These are phyloP conservation scores for Anabacerthia variegaticeps DNA, from an alignment of 2,797 vertebrate genomes.

Conservation along the genomic window DNA sequence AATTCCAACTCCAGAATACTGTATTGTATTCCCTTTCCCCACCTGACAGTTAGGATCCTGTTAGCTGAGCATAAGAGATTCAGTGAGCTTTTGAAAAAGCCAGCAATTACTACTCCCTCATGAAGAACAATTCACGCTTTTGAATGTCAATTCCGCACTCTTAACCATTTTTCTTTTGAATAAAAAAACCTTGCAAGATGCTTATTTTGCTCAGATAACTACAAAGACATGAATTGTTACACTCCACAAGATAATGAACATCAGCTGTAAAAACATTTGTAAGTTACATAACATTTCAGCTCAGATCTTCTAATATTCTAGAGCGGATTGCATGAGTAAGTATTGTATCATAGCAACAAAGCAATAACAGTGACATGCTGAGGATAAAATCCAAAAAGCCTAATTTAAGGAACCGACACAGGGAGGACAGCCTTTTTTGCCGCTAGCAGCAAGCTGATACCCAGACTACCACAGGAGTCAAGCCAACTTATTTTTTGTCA, in stretches of 20 bases:
- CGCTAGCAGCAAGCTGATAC: slow-evolving; percentile 42
- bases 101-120: background rate
- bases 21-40: background rate
- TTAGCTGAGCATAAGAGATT: background rate
- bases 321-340: slow-evolving; percentile 63
- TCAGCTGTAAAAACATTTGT: slow-evolving; percentile 63
- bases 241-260: slow-evolving; percentile 16
- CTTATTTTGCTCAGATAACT: background rate
- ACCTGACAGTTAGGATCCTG: background rate
- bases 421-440: slow-evolving; percentile 52
- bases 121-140: background rate
- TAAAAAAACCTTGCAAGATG: background rate
- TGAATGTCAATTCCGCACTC: background rate
- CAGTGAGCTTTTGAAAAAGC: background rate
- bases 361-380: slow-evolving; percentile 70
- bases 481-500: slow-evolving; percentile 29
- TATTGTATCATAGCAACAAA: slow-evolving; percentile 78
- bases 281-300: slow-evolving; percentile 69
- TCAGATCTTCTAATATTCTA: slow-evolving; percentile 64
- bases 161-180: background rate
- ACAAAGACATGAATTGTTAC: slow-evolving; percentile 3
- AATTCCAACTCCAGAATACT: background rate
- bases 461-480: background rate
- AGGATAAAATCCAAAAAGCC: slow-evolving; percentile 70
- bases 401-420: slow-evolving; percentile 70